Evolutionary conservation across 2,113 vertebrate species (phyloP), one percentile per base, ranked within the genome.

Genomic region (Caranx ignobilis): DNA sequence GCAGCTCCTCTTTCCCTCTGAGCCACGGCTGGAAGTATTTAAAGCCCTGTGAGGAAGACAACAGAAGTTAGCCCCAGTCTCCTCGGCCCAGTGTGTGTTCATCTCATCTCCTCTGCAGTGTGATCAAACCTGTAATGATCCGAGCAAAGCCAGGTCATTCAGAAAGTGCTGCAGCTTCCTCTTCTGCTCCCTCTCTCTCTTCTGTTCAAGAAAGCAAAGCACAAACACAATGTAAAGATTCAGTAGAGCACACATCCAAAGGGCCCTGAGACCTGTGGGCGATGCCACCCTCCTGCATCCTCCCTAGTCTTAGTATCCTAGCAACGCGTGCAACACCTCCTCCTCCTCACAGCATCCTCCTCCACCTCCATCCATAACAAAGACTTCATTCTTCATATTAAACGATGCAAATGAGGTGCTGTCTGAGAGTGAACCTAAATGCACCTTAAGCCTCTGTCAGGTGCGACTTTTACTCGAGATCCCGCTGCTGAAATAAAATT

Each of bases 1-100:
- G 91, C 64, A 96, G 73, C 82, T 96, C 95, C 79, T 96, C 95
- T 60, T 94, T 95, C 12, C 95, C 95, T 37, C 95, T 90, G 1
- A 96, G 91, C 95, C 95, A 96, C 0, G 95, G 94, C 87, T 96
- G 95, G 82, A 96, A 96, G 81, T 96, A 95, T 67, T 94, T 94
- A 80, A 96, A 96, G 0, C 95, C 95, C 95, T 96, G 68, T 0
- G 11, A 63, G 55, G 56, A n/a, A 45, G 54, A 61, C 3, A 71
- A 19, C 0, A 19, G 1, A 1, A 6, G 0, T 63, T n/a, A 19
- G 11, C 37, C 41, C 19, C 12, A 31, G 11, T 13, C 3, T n/a
- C 19, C n/a, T 26, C 0, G 7, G 12, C 62, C 15, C 21, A 31
- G 21, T 56, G 11, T 8, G 3, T 31, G 21, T 82, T 18, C 11